Base-by-base conservation (phyloP, 2,888 invertebrate species). In the Tetramorium bicarinatum region DNA sequence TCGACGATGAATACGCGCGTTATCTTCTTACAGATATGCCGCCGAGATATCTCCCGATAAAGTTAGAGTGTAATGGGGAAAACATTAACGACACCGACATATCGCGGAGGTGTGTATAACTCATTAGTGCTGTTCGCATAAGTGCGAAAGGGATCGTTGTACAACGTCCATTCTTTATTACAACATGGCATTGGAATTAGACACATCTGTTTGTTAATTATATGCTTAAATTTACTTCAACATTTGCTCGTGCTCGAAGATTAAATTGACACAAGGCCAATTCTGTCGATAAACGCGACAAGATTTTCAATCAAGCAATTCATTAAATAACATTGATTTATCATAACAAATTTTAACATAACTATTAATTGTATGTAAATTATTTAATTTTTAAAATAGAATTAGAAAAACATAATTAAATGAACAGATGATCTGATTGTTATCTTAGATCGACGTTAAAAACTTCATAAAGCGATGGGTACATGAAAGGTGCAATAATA, bases 11-110 rank as follows among this genome's bases (percentile, higher is more conserved):
- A 89, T 89, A 86, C 89, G 85, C 82, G 77, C 88, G 92, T 93
- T 93, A 93, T 93, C 93, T 90, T 85, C 77, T 87, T 87, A 89
- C 87, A 92, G 93, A 93, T 93, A 93, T 87, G 92, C 87, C 85
- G 87, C 49, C 85, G 90, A 92, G 93, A 93, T 93, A 93, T 93
- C 93, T 91, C 88, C 77, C 87, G 93, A 93, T 93, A 93, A 93
- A 91, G 87, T 81, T 82, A 64, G 84, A 87, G 72, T 64, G 87
- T 90, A 87, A 85, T 84, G 67, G 84, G 77, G 62, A 81, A 72
- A 80, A 47, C 18, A 47, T 80, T 80, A 80, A 74, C 47, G 72
- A 47, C 79, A 62, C 47, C n/a, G 7, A 72, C n/a, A 15, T 56
- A n/a, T 56, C 11, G n/a, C 18, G 13, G 6, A 79, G 74, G 59